These are phyloP conservation scores for Hoplodrina ambigua DNA, from an alignment of 2,888 invertebrate genomes.

Conservation along the genomic window DNA sequence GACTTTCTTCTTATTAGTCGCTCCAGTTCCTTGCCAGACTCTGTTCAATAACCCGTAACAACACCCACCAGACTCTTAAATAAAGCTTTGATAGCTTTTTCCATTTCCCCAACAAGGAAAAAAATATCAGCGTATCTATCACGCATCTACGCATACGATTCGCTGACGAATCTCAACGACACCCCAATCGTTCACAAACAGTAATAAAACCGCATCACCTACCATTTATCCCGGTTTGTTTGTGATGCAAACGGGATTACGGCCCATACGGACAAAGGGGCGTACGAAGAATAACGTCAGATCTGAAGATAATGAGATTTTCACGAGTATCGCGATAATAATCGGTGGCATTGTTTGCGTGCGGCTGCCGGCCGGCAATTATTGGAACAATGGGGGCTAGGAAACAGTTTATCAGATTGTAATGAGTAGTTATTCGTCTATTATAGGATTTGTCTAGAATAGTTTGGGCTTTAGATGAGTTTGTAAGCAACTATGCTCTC, in stretches of 20 bases:
- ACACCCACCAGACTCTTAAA: slow-evolving; percentile 16
- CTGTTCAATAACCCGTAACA: slow-evolving; percentile 18
- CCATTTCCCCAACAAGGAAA: slow-evolving; percentile 26
- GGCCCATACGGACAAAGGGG: slow-evolving; percentile 60
- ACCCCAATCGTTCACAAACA: slow-evolving; percentile 64
- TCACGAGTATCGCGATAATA: slow-evolving; percentile 79
- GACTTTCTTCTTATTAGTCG: slow-evolving; percentile 5
- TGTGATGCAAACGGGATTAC: slow-evolving; percentile 75
- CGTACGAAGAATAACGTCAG: slow-evolving; percentile 68
- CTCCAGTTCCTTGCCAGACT: slow-evolving; percentile 2
- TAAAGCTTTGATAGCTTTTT: slow-evolving; percentile 21
- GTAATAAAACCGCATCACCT: slow-evolving; percentile 74
- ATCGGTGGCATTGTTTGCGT: slow-evolving; percentile 74
- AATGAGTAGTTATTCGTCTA: slow-evolving; percentile 55
- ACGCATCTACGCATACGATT: slow-evolving; percentile 47
- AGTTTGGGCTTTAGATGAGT: slow-evolving; percentile 29
- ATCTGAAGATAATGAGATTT: slow-evolving; percentile 80
- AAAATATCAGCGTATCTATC: slow-evolving; percentile 37
- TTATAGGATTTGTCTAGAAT: slow-evolving; percentile 41
- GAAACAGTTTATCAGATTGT: slow-evolving; percentile 63
- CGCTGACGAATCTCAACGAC: slow-evolving; percentile 49
- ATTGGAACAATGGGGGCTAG: slow-evolving; percentile 60
- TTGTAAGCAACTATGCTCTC: slow-evolving; percentile 4
- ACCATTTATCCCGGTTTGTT: slow-evolving; percentile 75
- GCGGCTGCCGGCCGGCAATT: slow-evolving; percentile 68